Conservation (phyloP, 2,113 vertebrate species). For the Conger conger region DNA sequence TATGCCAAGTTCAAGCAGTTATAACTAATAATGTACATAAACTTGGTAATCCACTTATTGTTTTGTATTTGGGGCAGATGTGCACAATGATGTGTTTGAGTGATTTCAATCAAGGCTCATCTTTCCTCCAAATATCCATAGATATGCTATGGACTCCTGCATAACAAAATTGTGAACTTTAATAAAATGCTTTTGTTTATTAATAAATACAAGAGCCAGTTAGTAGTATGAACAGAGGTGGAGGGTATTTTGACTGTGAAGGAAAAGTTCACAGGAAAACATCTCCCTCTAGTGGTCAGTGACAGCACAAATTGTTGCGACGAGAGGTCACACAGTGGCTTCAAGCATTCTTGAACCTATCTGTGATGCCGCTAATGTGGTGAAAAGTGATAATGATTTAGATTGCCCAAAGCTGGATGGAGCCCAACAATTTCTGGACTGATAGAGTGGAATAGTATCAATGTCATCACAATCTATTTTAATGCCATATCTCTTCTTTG, state of each 20-base stretch:
- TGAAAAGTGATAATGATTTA: too few relatives aligned
- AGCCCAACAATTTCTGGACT: too few relatives aligned
- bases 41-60: background rate
- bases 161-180: background rate
- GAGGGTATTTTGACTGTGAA: constrained; percentile 45
- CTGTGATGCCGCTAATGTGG: too few relatives aligned
- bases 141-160: background rate
- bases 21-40: background rate
- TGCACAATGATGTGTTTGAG: background rate
- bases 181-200: background rate
- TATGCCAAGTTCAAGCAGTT: background rate
- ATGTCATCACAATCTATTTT: too few relatives aligned
- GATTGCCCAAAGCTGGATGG: too few relatives aligned
- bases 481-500: too few relatives aligned
- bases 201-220: background rate
- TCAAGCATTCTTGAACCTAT: background rate
- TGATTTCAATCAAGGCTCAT: background rate
- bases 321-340: background rate
- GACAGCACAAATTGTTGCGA: background rate
- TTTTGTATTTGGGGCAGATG: background rate
- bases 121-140: background rate
- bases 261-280: constrained; percentile 46
- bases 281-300: constrained; percentile 72
- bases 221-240: background rate
- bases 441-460: too few relatives aligned